A percentile compares a stretch with the other conserved stretches of the same genome.
These are phyloP conservation scores for Oplegnathus fasciatus DNA, from an alignment of 2,113 vertebrate species.

Conservation along the genomic window DNA sequence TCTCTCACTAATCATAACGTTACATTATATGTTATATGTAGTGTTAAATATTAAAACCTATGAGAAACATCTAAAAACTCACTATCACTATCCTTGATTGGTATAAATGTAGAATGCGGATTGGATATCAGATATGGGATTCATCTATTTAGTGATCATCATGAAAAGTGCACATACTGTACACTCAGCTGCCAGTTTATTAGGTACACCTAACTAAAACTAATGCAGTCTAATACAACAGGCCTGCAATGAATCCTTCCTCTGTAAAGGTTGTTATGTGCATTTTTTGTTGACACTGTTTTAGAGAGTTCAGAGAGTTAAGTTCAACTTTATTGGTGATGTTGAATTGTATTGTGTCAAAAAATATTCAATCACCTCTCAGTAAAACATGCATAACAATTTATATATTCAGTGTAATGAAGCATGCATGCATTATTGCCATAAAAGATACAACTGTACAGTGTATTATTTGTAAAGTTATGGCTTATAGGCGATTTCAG, in stretches of 20 bases:
- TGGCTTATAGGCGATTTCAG: no score
- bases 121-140: neutral
- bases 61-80: neutral
- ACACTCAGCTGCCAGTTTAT: neutral
- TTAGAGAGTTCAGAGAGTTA: neutral
- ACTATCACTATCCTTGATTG: neutral
- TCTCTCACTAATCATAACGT: neutral
- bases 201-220: neutral
- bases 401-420: neutral
- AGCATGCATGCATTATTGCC: no score
- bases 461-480: no score
- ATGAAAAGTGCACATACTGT: neutral
- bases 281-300: neutral
- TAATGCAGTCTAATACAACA: neutral
- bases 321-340: neutral
- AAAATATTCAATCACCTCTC: neutral
- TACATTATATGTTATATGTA: neutral
- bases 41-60: conserved; percentile 9
- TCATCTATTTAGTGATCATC: neutral
- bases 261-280: neutral
- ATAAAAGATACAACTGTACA: no score
- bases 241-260: neutral
- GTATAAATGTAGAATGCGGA: neutral
- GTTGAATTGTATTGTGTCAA: neutral
- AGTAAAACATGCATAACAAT: neutral